Percentiles rank a stretch among this genome's conserved stretches.
These are phyloP conservation scores for Phataginus tetradactyla DNA, from an alignment of 2,797 vertebrate genomes.

Conservation along the genomic window DNA sequence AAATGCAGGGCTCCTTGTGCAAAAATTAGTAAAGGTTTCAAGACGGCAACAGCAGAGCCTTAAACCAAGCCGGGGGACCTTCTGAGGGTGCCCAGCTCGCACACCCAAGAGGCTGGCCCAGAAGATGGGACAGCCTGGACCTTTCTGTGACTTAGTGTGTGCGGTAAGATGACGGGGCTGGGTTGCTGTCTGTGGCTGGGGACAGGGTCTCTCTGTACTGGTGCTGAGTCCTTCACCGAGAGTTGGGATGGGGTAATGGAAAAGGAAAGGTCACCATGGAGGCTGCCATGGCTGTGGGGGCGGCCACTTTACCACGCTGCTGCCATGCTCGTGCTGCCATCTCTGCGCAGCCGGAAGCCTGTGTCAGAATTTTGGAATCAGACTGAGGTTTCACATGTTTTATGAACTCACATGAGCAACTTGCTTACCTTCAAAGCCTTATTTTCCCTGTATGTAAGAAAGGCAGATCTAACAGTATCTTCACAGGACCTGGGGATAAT, in stretches of 20 bases:
- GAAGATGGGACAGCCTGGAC: not conserved
- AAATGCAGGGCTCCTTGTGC: not conserved
- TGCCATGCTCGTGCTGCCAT: accelerated
- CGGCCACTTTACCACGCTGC: accelerated
- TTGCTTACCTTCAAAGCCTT: not conserved
- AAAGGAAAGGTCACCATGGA: not conserved
- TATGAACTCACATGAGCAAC: not conserved
- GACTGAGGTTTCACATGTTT: not conserved
- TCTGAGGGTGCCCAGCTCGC: not conserved
- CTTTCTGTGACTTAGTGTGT: not conserved
- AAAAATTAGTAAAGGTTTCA: not conserved
- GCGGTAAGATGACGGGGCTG: not conserved
- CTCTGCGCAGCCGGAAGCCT: not conserved
- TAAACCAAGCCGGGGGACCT: not conserved
- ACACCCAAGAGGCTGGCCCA: not conserved
- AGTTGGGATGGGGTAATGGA: not conserved
- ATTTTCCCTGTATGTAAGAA: not conserved
- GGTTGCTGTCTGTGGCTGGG: not conserved
- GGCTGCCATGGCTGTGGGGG: not conserved
- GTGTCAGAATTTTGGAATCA: not conserved
- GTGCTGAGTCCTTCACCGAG: not conserved
- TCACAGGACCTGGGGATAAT: not conserved
- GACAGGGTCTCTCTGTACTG: not conserved
- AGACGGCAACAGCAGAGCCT: not conserved
- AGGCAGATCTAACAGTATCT: not conserved